Conservation (phyloP, 2,113 vertebrate genomes). For the Vulpes ferrilata region DNA sequence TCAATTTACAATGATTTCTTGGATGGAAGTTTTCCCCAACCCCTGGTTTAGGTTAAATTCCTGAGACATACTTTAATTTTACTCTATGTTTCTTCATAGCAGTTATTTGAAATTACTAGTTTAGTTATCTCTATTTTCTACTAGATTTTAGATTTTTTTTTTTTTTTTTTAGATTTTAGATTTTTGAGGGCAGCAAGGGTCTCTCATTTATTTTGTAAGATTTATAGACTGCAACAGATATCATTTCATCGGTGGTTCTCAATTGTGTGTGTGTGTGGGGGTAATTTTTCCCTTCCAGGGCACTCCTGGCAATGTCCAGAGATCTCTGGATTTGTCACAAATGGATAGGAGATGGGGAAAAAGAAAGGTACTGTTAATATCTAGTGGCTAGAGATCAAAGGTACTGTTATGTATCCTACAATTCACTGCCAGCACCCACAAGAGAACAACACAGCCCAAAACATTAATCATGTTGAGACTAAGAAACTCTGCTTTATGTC, state of each 20-base stretch:
- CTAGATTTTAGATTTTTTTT: background rate
- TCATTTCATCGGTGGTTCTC: background rate
- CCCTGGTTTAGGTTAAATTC: background rate
- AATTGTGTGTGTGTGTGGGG: background rate
- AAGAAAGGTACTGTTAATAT: background rate
- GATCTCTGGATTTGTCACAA: background rate
- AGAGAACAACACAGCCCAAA: background rate
- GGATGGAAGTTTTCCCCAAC: background rate
- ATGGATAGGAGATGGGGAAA: background rate
- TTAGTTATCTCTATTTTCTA: background rate
- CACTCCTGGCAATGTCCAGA: background rate
- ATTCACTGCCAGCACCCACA: background rate
- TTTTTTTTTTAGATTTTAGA: background rate
- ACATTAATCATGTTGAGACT: background rate
- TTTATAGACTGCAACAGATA: background rate
- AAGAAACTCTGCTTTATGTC: background rate
- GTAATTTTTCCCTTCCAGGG: background rate
- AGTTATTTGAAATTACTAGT: background rate
- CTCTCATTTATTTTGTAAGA: background rate
- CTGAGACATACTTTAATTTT: background rate
- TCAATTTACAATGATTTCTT: background rate
- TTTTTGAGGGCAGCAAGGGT: background rate
- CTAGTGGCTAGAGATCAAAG: background rate
- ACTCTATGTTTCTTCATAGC: background rate
- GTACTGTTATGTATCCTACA: background rate